Base-by-base conservation (phyloP, 2,113 vertebrate species). In the Saccopteryx leptura region DNA sequence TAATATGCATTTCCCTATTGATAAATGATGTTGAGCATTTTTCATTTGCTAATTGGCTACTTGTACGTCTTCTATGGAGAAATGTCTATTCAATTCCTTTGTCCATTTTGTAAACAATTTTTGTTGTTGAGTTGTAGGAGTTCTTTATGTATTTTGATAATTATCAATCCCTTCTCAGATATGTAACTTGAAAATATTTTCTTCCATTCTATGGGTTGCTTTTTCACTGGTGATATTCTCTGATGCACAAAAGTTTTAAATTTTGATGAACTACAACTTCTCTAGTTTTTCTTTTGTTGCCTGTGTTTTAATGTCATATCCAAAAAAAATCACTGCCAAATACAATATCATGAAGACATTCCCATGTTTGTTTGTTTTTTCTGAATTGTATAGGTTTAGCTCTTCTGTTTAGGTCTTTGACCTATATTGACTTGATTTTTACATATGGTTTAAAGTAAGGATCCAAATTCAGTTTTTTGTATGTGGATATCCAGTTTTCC, bases 151-250 rank as follows among this genome's bases (percentile, higher is more conserved):
- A 83, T 39, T 74, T 7, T 54, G 48, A 39, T 39, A 39, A 17
- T 28, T 82, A 83, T 74, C 46, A 54, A 39, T 46, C 23, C 31
- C 31, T 83, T 26, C 63, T 66, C 60, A 91, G 66, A 76, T 21
- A 21, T 56, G 56, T 69, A 50, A 80, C 48, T 89, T 65, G 60
- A 15, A 90, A 46, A 23, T 90, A 90, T 90, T 58, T 90, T 90
- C 75, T 79, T 11, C 75, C 52, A 31, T 90, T 80, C 24, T 24
- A 46, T n/a, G n/a, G 17, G 63, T 69, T 48, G 18, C 24, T 46
- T 79, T 90, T 90, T 58, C 13, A 69, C 33, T 89, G 14, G 65
- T 78, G 60, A 13, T 66, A n/a, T 39, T 39, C 39, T 39, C 39
- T 39, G 13, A 88, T 52, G 19, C 9, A 63, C 19, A 39, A 39